Evolutionary conservation across 1,140 invertebrate species (phyloP).

Genomic region (Bombus soroeensis): DNA sequence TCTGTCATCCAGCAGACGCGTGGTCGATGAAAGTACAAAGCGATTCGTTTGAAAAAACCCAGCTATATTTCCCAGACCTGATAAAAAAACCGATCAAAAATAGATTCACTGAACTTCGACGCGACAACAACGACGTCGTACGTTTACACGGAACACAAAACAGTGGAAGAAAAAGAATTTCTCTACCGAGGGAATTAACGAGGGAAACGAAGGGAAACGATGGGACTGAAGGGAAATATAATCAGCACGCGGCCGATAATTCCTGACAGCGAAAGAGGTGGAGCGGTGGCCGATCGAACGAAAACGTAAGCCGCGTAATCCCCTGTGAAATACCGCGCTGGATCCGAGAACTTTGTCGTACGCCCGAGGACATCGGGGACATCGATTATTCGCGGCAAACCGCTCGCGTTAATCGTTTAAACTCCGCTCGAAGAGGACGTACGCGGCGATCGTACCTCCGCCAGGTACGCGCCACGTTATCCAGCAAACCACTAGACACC

Average conservation of each 20-base stretch:
- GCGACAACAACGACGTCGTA: neutral
- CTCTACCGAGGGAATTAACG: neutral
- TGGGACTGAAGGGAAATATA: slow-evolving; percentile 52
- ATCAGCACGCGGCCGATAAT: slow-evolving; percentile 63
- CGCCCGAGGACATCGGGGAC: slow-evolving; percentile 69
- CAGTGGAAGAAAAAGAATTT: neutral
- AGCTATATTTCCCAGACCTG: too few relatives aligned
- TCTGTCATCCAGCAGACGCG: slow-evolving; percentile 44
- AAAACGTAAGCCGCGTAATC: slow-evolving; percentile 77
- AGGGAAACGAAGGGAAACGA: slow-evolving; percentile 31
- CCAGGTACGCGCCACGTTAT: slow-evolving; percentile 59
- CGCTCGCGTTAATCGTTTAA: slow-evolving; percentile 76
- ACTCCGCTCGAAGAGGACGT: slow-evolving; percentile 63
- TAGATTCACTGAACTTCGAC: neutral
- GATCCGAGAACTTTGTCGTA: slow-evolving; percentile 76
- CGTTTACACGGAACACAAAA: too few relatives aligned
- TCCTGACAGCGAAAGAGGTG: slow-evolving; percentile 42
- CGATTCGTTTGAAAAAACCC: neutral
- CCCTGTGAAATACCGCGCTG: slow-evolving; percentile 75
- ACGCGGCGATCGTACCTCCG: slow-evolving; percentile 26
- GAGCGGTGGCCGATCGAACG: slow-evolving; percentile 71
- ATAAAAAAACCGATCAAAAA: neutral
- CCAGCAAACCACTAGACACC: slow-evolving; percentile 60
- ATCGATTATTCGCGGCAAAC: slow-evolving; percentile 79
- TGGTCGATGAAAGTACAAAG: slow-evolving; percentile 19